phyloP scores from a whole-genome alignment of 1,140 invertebrate genomes.

The Lordiphosa clarofinis region DNA sequence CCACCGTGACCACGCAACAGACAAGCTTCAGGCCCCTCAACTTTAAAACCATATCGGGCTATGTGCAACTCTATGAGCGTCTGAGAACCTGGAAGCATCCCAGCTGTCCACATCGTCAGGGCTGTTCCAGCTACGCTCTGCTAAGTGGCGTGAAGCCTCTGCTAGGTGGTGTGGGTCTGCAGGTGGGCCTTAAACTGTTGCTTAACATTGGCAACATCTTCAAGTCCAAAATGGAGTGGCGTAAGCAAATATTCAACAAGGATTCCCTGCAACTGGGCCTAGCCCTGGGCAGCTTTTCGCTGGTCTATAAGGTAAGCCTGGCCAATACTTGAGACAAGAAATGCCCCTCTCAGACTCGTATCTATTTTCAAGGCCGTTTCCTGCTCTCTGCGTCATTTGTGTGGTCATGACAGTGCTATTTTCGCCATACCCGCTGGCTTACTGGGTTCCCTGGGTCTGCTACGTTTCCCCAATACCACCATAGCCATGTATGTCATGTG shows the following conservation, averaged over 20 bases:
- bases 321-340: neutral
- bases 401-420: constrained; percentile 81
- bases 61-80: constrained; percentile 47
- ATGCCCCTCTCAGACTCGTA: neutral
- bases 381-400: constrained; percentile 82
- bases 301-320: constrained; percentile 82
- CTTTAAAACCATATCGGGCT: constrained; percentile 28
- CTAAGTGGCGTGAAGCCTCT: constrained; percentile 82
- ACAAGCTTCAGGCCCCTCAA: constrained; percentile 15
- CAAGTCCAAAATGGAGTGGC: constrained; percentile 80
- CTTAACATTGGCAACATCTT: constrained; percentile 79
- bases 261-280: constrained; percentile 82
- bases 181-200: constrained; percentile 81
- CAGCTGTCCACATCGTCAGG: constrained; percentile 83
- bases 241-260: constrained; percentile 81
- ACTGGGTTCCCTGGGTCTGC: constrained; percentile 83
- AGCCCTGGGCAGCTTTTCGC: constrained; percentile 83
- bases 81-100: constrained; percentile 78
- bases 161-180: constrained; percentile 81
- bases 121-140: constrained; percentile 83
- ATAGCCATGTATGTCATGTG: constrained; percentile 86
- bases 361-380: constrained; percentile 79
- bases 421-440: constrained; percentile 84
- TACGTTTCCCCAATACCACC: constrained; percentile 84
- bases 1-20: constrained; percentile 13